Percentiles rank a stretch among this genome's conserved stretches.
These are phyloP conservation scores for Larimichthys crocea DNA, from an alignment of 2,113 vertebrate genomes.

Conservation along the genomic window DNA sequence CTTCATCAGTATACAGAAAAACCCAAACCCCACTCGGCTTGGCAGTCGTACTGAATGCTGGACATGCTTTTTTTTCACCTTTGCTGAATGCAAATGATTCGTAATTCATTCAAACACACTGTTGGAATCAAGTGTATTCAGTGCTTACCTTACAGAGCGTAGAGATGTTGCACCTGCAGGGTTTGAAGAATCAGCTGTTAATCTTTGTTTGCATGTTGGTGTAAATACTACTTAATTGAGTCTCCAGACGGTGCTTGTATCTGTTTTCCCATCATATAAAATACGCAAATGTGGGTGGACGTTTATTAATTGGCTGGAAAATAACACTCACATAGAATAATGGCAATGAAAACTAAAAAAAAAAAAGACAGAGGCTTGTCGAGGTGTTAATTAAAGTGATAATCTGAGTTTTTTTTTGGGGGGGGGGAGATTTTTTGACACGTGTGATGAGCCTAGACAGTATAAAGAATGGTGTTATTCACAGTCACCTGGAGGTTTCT, in stretches of 20 bases:
- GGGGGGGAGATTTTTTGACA: neutral
- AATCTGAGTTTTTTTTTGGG: neutral
- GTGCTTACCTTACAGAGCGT: neutral
- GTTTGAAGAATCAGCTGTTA: neutral
- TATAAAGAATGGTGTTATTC: no score
- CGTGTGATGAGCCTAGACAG: neutral
- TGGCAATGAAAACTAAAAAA: neutral
- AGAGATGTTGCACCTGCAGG: neutral
- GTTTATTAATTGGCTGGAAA: conserved; percentile 31
- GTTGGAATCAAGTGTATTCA: neutral
- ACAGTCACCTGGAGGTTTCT: no score
- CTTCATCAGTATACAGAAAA: conserved; percentile 2
- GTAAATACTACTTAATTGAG: conserved; percentile 10
- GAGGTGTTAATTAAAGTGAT: neutral
- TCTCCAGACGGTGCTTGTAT: neutral
- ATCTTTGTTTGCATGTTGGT: conserved; percentile 8
- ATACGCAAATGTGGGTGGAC: conserved; percentile 6
- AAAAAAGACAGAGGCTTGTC: neutral
- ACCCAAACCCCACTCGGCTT: neutral
- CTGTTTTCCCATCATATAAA: neutral
- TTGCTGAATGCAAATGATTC: neutral
- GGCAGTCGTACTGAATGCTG: conserved; percentile 1
- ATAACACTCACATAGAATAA: conserved; percentile 1
- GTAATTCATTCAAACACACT: neutral
- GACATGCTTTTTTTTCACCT: neutral